Base-by-base conservation (phyloP, 2,888 invertebrate genomes). In the Pachycephus smyrnensis region DNA sequence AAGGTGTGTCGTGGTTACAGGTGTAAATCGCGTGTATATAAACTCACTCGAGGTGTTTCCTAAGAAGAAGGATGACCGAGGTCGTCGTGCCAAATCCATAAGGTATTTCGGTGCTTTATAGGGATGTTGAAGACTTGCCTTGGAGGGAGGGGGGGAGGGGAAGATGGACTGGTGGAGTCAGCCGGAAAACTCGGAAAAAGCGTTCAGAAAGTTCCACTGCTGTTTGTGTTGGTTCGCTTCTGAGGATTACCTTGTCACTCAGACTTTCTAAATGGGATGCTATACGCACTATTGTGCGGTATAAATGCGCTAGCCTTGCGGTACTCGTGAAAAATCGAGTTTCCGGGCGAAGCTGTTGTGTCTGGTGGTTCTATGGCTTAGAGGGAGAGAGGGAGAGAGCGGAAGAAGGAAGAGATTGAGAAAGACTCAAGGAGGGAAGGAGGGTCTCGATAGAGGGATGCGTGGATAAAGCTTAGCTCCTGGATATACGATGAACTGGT, bases 81-180 rank as follows among this genome's bases (percentile, higher is more conserved):
- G 23, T 23, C 6, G n/a, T 33, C 33, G 55, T 23, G 6, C 55
- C 23, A 55, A 23, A 55, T 23, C 55, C 55, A 9, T 23, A 23
- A 55, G 55, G 55, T 23, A 23, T 55, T 55, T 55, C 9, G 15
- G 23, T 55, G 40, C 40, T 55, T 55, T 55, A 2, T 55, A 55
- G 40, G 23, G 1, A 55, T 2, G 40, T 23, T 23, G 55, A 23
- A 55, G 15, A 55, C 23, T 55, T 55, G 55, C 9, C 4, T 12
- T n/a, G 12, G 0, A 12, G 36, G 37, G 1, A 12, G 4, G 15
- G 6, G 1, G 2, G 23, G 0, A 9, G 1, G 23, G 2, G 9
- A 55, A 55, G 55, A 55, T 55, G 55, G 23, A 55, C 55, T 2
- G 55, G 9, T 9, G 23, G 23, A 55, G 23, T 55, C 23, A 55